Conservation (phyloP, 1,140 invertebrate species). For the Trichoplusia ni region DNA sequence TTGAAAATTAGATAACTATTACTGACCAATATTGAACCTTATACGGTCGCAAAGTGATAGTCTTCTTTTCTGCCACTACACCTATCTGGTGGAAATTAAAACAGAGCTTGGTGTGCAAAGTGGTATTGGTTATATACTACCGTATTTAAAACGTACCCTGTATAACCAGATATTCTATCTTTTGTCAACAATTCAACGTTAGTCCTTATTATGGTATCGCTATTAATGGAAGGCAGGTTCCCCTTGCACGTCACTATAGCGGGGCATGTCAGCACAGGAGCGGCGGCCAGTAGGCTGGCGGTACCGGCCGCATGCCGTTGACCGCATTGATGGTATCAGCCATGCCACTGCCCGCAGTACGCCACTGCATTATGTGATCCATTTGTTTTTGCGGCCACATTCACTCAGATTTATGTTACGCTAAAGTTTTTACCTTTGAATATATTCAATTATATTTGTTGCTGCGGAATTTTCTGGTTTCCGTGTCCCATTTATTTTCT, state of each 20-base stretch:
- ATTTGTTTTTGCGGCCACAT: conserved; percentile 19
- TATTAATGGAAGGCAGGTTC: no score
- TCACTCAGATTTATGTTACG: conserved; percentile 26
- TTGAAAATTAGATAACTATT: no score
- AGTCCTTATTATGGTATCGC: no score
- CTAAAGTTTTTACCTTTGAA: conserved; percentile 32
- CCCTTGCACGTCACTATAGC: conserved; percentile 16
- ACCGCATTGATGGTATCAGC: conserved; percentile 55
- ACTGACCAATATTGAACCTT: no score
- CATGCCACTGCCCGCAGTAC: conserved; percentile 46
- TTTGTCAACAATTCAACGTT: no score
- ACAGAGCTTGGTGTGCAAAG: no score
- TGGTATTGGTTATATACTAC: no score
- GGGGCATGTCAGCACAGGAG: conserved; percentile 6
- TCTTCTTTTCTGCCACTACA: no score
- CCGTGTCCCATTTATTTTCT: conserved; percentile 23
- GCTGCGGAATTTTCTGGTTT: conserved; percentile 20
- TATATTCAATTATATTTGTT: conserved; percentile 30
- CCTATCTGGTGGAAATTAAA: no score
- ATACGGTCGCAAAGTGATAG: no score
- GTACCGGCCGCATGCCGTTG: conserved; percentile 36
- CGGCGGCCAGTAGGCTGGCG: conserved; percentile 24
- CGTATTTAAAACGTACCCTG: no score
- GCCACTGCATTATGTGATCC: conserved; percentile 28
- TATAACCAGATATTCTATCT: no score